Base-by-base conservation (phyloP, 2,113 vertebrate species). In the Alouatta palliata region DNA sequence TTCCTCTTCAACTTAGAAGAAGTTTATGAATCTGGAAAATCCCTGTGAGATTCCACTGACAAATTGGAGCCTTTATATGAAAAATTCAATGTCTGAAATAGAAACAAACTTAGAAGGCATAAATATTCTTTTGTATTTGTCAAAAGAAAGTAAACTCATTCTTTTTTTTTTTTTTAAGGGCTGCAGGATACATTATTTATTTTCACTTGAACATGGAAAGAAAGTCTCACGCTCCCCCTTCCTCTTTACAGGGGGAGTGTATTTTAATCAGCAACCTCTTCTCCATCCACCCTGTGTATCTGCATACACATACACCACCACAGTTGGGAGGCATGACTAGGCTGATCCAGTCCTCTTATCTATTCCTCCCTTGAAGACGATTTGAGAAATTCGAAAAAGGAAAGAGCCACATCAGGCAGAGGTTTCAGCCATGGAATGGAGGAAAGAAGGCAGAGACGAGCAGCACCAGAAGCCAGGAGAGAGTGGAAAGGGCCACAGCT, bases 391-490 rank as follows among this genome's bases (percentile, higher is more conserved):
- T 37, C 77, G 13, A 30, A 21, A 90, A 83, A 84, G 75, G 87
- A 79, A 64, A 82, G 79, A 76, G 45, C 96, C 93, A 77, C 13
- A 61, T 68, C 76, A 87, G 96, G 61, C 88, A 96, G 61, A 90
- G 70, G 76, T 80, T 54, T 95, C 49, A 66, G 96, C 97, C 91
- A 27, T 58, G 85, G 92, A 70, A 92, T 54, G 64, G 96, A 77
- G 66, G 87, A 85, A 79, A 75, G n/a, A 1, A 70, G 88, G 91
- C 94, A 91, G 93, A 95, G 80, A 96, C 89, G 95, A 94, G 95
- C 95, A 98, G 97, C 96, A 97, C 97, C 97, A 79, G 84, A 96
- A 92, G 97, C 95, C 95, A 88, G 96, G 94, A 97, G 95, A 97
- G 43, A 97, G 95, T 93, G 95, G 92, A 96, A 90, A 96, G 97